Percentiles rank a stretch among this genome's conserved stretches.
These are phyloP conservation scores for Psammodynastes pulverulentus DNA, from an alignment of 2,113 vertebrate species.

Conservation along the genomic window DNA sequence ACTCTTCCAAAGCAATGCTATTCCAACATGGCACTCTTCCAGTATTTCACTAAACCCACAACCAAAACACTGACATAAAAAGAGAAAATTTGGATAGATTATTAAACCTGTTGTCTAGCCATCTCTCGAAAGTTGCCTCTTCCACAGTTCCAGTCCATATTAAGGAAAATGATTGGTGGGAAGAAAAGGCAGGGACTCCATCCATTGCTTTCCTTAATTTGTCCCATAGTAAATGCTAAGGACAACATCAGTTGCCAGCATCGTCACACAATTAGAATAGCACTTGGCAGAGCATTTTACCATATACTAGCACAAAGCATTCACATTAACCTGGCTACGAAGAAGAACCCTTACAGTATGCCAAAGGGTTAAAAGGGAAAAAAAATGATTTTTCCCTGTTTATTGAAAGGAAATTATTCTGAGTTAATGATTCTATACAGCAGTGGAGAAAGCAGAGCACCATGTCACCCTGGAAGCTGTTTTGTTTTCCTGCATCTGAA, in stretches of 20 bases:
- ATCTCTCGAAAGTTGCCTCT: background rate
- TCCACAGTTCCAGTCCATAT: background rate
- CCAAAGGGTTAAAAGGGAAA: slow-evolving; percentile 23
- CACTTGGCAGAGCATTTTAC: background rate
- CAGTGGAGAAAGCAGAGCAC: background rate
- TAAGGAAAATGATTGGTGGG: background rate
- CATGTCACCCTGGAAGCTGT: slow-evolving; percentile 14
- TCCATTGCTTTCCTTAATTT: background rate
- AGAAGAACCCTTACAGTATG: slow-evolving; percentile 1
- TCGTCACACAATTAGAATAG: background rate
- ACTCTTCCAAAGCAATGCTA: background rate
- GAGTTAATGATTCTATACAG: slow-evolving; percentile 46
- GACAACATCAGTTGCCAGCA: background rate
- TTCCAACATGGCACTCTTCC: background rate
- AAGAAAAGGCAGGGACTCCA: background rate
- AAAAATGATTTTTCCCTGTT: slow-evolving; percentile 10
- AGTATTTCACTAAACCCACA: background rate
- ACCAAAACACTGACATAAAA: background rate
- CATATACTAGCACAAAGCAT: background rate
- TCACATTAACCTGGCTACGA: background rate
- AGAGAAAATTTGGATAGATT: background rate
- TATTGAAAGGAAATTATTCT: slow-evolving; percentile 23
- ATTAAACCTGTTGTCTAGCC: background rate
- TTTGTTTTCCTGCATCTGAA: background rate
- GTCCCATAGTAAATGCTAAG: background rate